phyloP scores from a whole-genome alignment of 2,888 invertebrate species.

The Linyphia triangularis region DNA sequence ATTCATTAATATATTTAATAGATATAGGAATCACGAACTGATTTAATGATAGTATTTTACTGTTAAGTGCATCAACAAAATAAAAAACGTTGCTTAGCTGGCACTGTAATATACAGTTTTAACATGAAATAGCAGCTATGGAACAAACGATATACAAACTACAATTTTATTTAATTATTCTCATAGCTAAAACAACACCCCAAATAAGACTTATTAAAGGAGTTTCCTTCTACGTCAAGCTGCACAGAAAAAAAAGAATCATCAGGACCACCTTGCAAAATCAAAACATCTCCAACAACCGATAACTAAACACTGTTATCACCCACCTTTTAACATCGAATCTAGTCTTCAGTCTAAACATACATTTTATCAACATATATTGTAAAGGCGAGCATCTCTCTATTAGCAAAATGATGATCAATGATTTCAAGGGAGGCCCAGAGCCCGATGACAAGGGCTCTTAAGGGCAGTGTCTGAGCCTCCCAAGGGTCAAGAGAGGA shows the following conservation, averaged over 20 bases:
- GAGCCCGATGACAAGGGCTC: conserved; percentile 11
- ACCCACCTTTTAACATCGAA: neutral
- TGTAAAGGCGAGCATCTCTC: neutral
- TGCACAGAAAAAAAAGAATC: neutral
- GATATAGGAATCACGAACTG: no score
- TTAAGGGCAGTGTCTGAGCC: neutral
- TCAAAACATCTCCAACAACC: neutral
- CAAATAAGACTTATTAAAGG: no score
- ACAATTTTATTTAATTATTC: no score
- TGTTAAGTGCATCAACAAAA: no score
- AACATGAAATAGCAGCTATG: no score
- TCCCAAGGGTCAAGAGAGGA: neutral
- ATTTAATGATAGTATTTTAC: no score
- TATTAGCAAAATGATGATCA: conserved; percentile 12
- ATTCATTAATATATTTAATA: no score
- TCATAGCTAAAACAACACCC: no score
- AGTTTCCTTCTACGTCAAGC: no score
- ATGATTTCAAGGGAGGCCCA: conserved; percentile 1
- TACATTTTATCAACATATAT: conserved; percentile 30
- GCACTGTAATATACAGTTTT: no score
- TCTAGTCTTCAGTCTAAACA: conserved; percentile 27
- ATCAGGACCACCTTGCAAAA: neutral
- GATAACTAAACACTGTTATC: conserved; percentile 76
- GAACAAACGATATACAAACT: no score
- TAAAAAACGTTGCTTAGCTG: no score